Percentiles rank a stretch among this genome's conserved stretches.
phyloP scores from a whole-genome alignment of 2,113 vertebrate genomes.

The Sporophila hypoxantha region DNA sequence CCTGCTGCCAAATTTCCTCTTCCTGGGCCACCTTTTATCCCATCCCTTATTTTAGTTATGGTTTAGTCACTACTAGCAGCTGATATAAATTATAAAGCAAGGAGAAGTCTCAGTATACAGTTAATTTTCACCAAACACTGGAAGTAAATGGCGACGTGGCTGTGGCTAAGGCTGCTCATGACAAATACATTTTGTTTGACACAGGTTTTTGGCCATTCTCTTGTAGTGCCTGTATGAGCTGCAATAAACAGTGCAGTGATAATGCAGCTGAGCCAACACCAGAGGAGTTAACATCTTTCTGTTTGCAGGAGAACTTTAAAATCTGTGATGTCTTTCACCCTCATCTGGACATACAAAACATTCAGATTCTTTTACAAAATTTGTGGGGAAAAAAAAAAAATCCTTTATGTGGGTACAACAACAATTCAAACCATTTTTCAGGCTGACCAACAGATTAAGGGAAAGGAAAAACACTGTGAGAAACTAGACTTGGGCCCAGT shows the following conservation, averaged over 20 bases:
- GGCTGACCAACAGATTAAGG: neutral
- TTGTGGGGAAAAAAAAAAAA: neutral
- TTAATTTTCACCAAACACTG: neutral
- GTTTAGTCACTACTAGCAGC: neutral
- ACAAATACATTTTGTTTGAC: neutral
- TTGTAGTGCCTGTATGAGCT: neutral
- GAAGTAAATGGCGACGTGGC: neutral
- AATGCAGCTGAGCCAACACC: neutral
- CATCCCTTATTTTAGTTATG: neutral
- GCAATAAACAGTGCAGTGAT: neutral
- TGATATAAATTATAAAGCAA: neutral
- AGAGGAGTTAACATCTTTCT: neutral
- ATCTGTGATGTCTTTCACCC: neutral
- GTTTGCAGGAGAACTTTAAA: neutral
- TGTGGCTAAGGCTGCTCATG: neutral
- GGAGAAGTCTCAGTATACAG: neutral
- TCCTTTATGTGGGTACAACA: neutral
- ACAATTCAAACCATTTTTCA: neutral
- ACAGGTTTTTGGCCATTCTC: neutral
- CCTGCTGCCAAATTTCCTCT: neutral
- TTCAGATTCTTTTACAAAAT: neutral
- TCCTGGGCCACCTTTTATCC: accelerated
- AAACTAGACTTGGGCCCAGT: neutral
- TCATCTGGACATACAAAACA: neutral
- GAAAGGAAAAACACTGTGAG: neutral